phyloP scores from a whole-genome alignment of 2,888 invertebrate genomes.

The Eretmocerus hayati region DNA sequence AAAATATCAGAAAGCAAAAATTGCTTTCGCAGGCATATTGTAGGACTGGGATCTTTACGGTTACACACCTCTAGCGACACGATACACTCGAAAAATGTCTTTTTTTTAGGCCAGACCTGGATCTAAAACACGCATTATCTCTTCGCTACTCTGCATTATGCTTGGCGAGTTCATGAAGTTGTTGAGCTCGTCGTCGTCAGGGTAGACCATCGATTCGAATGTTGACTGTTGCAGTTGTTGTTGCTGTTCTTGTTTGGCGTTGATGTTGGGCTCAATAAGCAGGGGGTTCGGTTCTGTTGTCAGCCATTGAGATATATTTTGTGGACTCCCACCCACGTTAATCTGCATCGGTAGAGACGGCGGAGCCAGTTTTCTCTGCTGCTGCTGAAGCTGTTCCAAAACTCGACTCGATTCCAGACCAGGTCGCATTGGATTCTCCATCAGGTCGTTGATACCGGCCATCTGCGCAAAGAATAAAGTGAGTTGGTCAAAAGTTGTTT shows the following conservation, averaged over 20 bases:
- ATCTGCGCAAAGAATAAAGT: background rate
- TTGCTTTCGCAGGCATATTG: too few species aligned
- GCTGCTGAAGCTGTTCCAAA: slow-evolving; percentile 1
- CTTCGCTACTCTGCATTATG: slow-evolving; percentile 8
- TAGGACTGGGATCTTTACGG: background rate
- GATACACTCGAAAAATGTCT: background rate
- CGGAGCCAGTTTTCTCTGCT: background rate
- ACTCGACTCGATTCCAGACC: too few species aligned
- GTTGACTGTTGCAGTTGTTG: background rate
- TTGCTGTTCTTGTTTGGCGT: background rate
- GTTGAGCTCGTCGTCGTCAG: slow-evolving; percentile 1
- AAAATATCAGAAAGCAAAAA: too few species aligned
- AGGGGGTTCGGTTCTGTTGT: background rate
- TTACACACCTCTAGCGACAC: background rate
- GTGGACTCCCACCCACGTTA: background rate
- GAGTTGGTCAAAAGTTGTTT: background rate
- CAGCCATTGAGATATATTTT: background rate
- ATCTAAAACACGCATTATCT: slow-evolving; percentile 10
- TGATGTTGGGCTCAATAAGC: background rate
- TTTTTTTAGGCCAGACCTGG: slow-evolving; percentile 6
- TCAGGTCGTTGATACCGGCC: too few species aligned
- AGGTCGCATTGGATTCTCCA: too few species aligned
- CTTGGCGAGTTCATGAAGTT: slow-evolving; percentile 1
- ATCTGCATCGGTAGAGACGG: background rate
- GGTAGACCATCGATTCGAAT: background rate